phyloP scores from a whole-genome alignment of 2,113 vertebrate genomes.

The Dicrurus megarhynchus region DNA sequence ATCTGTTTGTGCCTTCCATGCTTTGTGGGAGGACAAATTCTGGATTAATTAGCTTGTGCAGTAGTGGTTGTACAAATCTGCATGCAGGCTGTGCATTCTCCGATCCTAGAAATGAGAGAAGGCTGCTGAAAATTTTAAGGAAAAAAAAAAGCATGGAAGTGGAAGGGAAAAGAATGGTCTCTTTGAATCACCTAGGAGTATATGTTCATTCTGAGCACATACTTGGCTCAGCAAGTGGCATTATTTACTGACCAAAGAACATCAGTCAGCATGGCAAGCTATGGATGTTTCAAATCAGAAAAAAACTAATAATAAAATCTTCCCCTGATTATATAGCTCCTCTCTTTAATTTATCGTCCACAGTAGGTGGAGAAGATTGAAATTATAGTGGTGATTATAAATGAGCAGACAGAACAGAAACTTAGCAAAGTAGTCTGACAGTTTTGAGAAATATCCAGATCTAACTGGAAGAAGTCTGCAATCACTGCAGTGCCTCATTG shows the following conservation, averaged over 20 bases:
- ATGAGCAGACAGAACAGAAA: neutral
- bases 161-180: neutral
- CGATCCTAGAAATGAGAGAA: neutral
- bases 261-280: neutral
- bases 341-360: conserved; percentile 13
- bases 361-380: conserved; percentile 29
- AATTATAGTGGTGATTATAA: conserved; percentile 20
- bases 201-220: neutral
- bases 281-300: neutral
- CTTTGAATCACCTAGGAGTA: neutral
- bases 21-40: neutral
- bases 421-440: neutral
- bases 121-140: neutral
- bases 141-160: neutral
- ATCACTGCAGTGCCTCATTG: neutral
- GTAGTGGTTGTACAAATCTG: neutral
- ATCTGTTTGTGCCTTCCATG: neutral
- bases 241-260: conserved; percentile 45
- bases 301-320: neutral
- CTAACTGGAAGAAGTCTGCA: neutral
- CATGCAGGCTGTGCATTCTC: neutral
- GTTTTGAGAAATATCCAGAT: neutral
- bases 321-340: neutral
- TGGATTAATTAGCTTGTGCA: neutral
- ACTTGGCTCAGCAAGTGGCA: neutral